Conservation (phyloP, 2,888 invertebrate genomes). For the Eretmocerus hayati region DNA sequence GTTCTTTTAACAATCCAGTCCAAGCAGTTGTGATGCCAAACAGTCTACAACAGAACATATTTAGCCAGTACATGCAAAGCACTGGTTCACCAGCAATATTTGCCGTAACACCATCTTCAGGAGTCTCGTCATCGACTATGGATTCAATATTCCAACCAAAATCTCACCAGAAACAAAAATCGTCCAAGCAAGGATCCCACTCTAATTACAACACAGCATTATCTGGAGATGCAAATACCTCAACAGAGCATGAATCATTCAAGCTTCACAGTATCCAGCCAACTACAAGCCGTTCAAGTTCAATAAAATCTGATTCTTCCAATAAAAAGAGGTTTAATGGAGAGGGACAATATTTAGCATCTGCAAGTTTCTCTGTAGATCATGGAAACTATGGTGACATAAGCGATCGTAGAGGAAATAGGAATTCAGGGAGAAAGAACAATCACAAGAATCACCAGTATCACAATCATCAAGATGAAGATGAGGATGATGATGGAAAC, state of each 20-base stretch:
- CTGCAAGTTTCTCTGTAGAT: constrained; percentile 34
- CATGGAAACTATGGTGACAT: constrained; percentile 20
- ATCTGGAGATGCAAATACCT: constrained; percentile 29
- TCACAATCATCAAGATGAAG: background rate
- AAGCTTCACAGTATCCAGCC: background rate
- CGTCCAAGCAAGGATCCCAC: constrained; percentile 30
- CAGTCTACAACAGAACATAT: constrained; percentile 18
- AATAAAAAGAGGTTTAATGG: constrained; percentile 21
- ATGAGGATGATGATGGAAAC: constrained; percentile 9
- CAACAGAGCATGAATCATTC: too few species aligned
- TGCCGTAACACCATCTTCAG: constrained; percentile 25
- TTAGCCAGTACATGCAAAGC: constrained; percentile 17
- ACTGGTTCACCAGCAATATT: constrained; percentile 16
- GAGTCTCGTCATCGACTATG: constrained; percentile 23
- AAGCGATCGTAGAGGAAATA: background rate
- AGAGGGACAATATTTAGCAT: constrained; percentile 31
- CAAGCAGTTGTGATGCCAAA: constrained; percentile 31
- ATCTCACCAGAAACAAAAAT: constrained; percentile 26
- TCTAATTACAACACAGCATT: constrained; percentile 32
- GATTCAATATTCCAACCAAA: constrained; percentile 23
- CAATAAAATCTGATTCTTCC: constrained; percentile 22
- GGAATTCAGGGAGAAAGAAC: constrained; percentile 1
- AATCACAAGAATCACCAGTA: background rate
- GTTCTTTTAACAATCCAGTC: constrained; percentile 33
- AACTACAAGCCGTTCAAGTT: constrained; percentile 22